Evolutionary conservation across 2,888 invertebrate genomes (phyloP).

Genomic region (Horisme vitalbata): DNA sequence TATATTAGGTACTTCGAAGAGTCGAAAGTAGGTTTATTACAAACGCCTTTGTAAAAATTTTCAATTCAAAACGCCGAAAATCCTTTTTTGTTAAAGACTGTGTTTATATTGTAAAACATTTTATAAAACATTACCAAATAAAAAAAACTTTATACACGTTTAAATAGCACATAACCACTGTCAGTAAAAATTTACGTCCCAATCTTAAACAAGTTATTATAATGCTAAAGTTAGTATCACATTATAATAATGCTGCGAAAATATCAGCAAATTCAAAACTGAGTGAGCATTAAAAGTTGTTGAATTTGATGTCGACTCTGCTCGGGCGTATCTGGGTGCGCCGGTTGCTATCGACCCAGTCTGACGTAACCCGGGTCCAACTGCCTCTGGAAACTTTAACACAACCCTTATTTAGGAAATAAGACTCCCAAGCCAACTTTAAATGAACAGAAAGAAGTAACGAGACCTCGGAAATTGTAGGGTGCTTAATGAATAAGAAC

Average conservation of each 20-base stretch:
- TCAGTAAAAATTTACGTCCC: no score
- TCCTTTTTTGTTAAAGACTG: no score
- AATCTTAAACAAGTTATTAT: no score
- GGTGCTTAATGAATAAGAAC: constrained; percentile 24
- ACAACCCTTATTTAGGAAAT: constrained; percentile 42
- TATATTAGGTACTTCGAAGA: no score
- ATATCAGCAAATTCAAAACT: constrained; percentile 41
- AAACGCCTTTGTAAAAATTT: no score
- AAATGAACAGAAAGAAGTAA: constrained; percentile 28
- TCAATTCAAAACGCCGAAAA: no score
- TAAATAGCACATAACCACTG: no score
- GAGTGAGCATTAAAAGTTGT: constrained; percentile 55
- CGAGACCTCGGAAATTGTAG: constrained; percentile 24
- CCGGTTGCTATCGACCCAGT: constrained; percentile 60
- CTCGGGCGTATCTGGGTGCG: constrained; percentile 46
- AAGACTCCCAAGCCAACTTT: constrained; percentile 37
- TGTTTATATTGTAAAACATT: no score
- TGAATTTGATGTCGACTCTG: constrained; percentile 45
- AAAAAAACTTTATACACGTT: no score
- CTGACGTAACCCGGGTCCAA: constrained; percentile 59
- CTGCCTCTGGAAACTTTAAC: constrained; percentile 39
- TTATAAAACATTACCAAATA: no score
- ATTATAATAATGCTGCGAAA: constrained; percentile 10
- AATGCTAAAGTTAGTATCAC: no score
- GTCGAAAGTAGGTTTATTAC: no score